Percentiles rank a stretch among this genome's conserved stretches.
phyloP scores from a whole-genome alignment of 2,888 invertebrate genomes.

The Rutpela maculata region DNA sequence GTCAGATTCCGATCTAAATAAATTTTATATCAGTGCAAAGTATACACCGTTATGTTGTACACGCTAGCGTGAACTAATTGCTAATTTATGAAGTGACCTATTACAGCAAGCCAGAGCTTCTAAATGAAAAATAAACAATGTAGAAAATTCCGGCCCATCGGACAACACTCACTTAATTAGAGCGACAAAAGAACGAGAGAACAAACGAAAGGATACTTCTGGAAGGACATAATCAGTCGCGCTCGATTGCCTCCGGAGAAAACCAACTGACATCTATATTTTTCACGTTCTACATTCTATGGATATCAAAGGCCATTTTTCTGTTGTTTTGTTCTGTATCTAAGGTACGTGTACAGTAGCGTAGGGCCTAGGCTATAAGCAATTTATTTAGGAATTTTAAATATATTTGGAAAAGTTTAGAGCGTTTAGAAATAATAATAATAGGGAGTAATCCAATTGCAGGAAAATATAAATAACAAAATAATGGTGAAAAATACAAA shows the following conservation, averaged over 20 bases:
- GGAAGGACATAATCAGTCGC: conserved; percentile 6
- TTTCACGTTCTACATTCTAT: background rate
- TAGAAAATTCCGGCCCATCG: conserved; percentile 30
- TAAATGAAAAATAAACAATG: conserved; percentile 38
- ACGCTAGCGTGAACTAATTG: conserved; percentile 28
- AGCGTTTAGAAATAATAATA: no score
- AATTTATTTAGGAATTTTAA: no score
- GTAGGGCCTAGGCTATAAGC: no score
- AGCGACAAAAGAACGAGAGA: conserved; percentile 20
- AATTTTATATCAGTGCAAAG: no score
- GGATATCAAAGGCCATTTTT: background rate
- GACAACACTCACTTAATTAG: conserved; percentile 30
- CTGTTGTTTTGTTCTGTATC: background rate
- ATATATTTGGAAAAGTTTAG: no score
- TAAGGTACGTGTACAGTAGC: background rate
- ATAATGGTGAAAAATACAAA: no score
- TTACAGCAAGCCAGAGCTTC: background rate
- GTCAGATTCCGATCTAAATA: no score
- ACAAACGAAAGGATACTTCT: conserved; percentile 13
- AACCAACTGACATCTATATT: background rate
- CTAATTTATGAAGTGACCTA: conserved; percentile 37
- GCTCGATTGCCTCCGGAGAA: background rate
- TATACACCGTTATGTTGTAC: background rate
- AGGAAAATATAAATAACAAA: no score
- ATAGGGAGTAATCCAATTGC: no score